These are phyloP conservation scores for Urocyon cinereoargenteus DNA, from an alignment of 2,797 vertebrate genomes.

Conservation along the genomic window DNA sequence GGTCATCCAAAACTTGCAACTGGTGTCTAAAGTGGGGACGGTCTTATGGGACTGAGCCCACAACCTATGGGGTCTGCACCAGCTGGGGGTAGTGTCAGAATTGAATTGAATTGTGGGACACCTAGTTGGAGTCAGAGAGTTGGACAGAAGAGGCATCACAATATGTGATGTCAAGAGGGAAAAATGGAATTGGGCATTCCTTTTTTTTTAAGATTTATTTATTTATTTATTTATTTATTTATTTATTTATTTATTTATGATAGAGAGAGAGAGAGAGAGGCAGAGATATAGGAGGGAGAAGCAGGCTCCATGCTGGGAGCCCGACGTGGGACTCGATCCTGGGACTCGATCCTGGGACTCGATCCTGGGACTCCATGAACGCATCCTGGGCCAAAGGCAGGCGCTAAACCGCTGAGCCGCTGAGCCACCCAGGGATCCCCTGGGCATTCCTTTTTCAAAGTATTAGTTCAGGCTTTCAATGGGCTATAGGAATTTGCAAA, in stretches of 20 bases:
- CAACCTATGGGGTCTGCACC: background rate
- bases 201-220: no score
- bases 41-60: background rate
- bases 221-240: no score
- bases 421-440: no score
- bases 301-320: no score
- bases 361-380: no score
- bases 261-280: no score
- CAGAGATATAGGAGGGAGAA: no score
- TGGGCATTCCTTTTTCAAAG: background rate
- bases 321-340: no score
- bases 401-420: no score
- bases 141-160: background rate
- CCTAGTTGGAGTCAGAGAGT: background rate
- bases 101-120: background rate
- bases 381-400: no score
- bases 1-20: background rate
- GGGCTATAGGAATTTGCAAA: background rate
- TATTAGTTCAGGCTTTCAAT: background rate
- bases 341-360: no score
- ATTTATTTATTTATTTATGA: no score
- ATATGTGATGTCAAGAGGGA: background rate
- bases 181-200: background rate
- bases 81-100: background rate
- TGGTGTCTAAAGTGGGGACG: background rate